A percentile compares a stretch with the other conserved stretches of the same genome.
Evolutionary conservation across 2,113 vertebrate species (phyloP).

Genomic region (Actinemys pallida): DNA sequence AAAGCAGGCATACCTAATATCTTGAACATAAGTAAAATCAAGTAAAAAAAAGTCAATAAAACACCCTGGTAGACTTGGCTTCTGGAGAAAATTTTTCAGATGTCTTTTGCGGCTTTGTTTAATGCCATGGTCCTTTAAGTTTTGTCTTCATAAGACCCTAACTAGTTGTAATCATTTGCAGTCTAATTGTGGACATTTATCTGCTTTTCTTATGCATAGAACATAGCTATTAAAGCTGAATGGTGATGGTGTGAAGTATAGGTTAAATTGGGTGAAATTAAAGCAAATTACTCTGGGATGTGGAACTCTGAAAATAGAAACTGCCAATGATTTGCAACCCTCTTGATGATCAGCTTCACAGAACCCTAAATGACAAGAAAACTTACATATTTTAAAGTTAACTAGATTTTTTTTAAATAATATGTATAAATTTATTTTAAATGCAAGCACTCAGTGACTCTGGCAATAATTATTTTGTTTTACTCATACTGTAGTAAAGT

Average conservation of each 20-base stretch:
- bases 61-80: constrained; percentile 76
- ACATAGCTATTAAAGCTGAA: constrained; percentile 93
- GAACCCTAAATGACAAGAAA: constrained; percentile 87
- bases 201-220: constrained; percentile 90
- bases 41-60: constrained; percentile 81
- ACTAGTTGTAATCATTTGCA: constrained; percentile 91
- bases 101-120: constrained; percentile 89
- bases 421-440: constrained; percentile 85
- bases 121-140: constrained; percentile 87
- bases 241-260: constrained; percentile 93
- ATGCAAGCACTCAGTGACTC: constrained; percentile 76
- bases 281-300: constrained; percentile 97
- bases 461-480: constrained; percentile 80
- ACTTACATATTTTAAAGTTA: constrained; percentile 91
- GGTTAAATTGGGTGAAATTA: constrained; percentile 99
- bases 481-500: constrained; percentile 65
- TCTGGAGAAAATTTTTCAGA: constrained; percentile 83
- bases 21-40: constrained; percentile 85
- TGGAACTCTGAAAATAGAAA: constrained; percentile 90
- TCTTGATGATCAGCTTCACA: constrained; percentile 91
- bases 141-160: constrained; percentile 88
- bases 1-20: constrained; percentile 88
- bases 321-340: constrained; percentile 90
- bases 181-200: constrained; percentile 98
- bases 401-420: constrained; percentile 84